Base-by-base conservation (phyloP, 2,113 vertebrate species). In the Engystomops pustulosus region DNA sequence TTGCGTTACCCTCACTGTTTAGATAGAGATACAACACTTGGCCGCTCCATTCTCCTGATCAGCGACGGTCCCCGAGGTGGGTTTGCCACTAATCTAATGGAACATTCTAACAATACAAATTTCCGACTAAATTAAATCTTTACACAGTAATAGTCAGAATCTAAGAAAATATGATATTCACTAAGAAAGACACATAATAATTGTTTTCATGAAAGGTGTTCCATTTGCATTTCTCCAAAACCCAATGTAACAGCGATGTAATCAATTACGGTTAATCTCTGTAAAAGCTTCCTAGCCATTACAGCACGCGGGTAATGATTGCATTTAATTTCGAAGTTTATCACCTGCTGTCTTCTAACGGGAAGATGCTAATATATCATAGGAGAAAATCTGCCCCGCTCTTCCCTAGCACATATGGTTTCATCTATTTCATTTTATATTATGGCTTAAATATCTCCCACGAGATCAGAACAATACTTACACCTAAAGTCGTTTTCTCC, bases 301-400 rank as follows among this genome's bases (percentile, higher is more conserved):
- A 77, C 62, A 60, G 69, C 0, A 8, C 0, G 23, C 0, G 0
- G 60, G 14, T 47, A 83, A 83, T 74, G 83, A 51, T 17, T 20
- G 34, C 53, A 80, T 77, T 45, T 65, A 38, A 58, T 75, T 86
- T 72, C 80, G 9, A 0, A 6, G 65, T 30, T 44, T 72, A 69
- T 65, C 77, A 83, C 58, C 49, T 75, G 60, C 80, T 79, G 70
- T 17, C 70, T 80, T 41, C 18, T 65, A 34, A 75, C 83, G 58
- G 85, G 30, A 86, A 85, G 27, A 45, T 18, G 18, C 0, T 74
- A 83, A 82, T 80, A 86, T 58, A 25, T 0, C 79, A 68, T 72
- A 51, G 23, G 3, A 62, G 55, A 6, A 47, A 38, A 15, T 55
- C 51, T 32, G 45, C 74, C n/a, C n/a, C 32, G 3, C 20, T 77